Evolutionary conservation across 2,113 vertebrate species (phyloP).

Genomic region (Spermophilus dauricus): DNA sequence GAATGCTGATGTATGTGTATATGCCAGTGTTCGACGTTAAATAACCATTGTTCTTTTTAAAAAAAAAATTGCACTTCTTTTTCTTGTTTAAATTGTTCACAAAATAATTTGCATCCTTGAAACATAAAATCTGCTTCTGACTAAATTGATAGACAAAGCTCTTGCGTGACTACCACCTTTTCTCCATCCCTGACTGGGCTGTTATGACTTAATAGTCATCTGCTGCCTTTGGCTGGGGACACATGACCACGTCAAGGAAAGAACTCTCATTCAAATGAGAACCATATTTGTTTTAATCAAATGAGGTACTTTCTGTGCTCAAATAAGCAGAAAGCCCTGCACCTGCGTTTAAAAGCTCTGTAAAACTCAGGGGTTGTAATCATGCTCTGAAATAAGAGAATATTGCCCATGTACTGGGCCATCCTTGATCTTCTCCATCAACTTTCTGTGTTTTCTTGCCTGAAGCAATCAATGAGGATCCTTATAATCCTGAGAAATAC

Average conservation of each 20-base stretch:
- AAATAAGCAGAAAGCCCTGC: conserved; percentile 62
- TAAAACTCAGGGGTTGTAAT: conserved; percentile 56
- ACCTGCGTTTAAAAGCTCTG: conserved; percentile 66
- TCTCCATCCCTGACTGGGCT: background rate
- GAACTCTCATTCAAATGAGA: conserved; percentile 57
- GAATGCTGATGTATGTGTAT: background rate
- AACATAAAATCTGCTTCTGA: background rate
- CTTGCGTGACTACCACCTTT: background rate
- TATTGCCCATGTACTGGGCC: conserved; percentile 3
- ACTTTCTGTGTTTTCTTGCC: conserved; percentile 70
- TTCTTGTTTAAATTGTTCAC: background rate
- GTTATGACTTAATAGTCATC: background rate
- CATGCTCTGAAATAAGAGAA: conserved; percentile 21
- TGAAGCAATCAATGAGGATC: conserved; percentile 63
- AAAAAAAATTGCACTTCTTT: background rate
- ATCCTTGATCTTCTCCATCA: conserved; percentile 57
- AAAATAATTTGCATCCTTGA: conserved; percentile 14
- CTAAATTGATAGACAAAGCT: background rate
- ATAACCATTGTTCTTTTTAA: background rate
- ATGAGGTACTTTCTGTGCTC: conserved; percentile 55
- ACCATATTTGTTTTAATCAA: background rate
- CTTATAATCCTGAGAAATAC: conserved; percentile 57
- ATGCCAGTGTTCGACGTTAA: background rate
- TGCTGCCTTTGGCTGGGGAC: conserved; percentile 3
- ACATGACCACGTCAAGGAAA: background rate